Evolutionary conservation across 2,888 invertebrate species (phyloP), one percentile per base, ranked within the genome.

Genomic region (Zhengitettix transpicula): DNA sequence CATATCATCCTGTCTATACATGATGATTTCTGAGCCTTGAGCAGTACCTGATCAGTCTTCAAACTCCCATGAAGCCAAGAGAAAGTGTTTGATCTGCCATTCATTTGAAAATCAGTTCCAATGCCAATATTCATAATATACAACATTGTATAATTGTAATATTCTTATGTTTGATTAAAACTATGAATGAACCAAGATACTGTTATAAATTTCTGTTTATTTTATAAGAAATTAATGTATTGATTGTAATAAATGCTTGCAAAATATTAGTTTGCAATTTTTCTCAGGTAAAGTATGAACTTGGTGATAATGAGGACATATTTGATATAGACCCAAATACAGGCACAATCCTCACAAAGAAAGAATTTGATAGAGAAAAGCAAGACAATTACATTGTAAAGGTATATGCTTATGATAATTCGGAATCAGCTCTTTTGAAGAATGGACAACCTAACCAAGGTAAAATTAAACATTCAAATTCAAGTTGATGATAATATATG

Each of bases 351-450:
- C 92, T 87, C 0, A 90, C 94, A 0, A 72, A 82, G 42, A 81
- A 81, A 58, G 80, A 78, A 62, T 95, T 97, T 71, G 95, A 97
- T 73, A 80, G 96, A 58, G 97, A 97, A 76, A 76, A 79, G 61
- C 80, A 84, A 56, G 87, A 87, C 69, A 85, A 85, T 60, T 96
- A 94, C 71, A 90, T 89, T 69, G 84, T 98, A 8, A 90, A 89
- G 70, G 89, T 96, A 8, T 85, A 87, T 67, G 97, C 95, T 0
- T 84, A 83, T 28, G 98, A 98, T 71, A 91, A 90, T 69, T 87
- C 89, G 0, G 88, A 89, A 3, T 94, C 94, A 12, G 88, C 88
- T 42, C 72, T 87, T 51, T 79, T 75, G 57, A 74, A 75, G 54
- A 80, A 76, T 42, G 81, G 80, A 0, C 77, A 85, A 68, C 90